Conservation (phyloP, 2,113 vertebrate species). For the Cebus imitator region DNA sequence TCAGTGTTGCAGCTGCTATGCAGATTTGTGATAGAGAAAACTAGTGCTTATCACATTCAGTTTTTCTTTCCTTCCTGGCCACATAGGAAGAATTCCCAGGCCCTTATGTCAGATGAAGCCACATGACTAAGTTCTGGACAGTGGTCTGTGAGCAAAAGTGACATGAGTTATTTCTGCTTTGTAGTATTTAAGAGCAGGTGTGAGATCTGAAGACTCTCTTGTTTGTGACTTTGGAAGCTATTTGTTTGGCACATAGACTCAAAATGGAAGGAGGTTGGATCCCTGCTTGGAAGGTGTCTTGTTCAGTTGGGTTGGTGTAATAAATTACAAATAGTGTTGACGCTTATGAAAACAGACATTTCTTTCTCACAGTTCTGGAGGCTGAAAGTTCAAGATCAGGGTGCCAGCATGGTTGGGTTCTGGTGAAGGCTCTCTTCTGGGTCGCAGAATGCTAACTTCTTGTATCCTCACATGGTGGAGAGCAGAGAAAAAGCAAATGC, state of each 20-base stretch:
- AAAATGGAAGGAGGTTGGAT: not conserved
- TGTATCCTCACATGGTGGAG: not conserved
- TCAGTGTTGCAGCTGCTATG: not conserved
- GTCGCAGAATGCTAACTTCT: not conserved
- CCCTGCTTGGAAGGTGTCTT: not conserved
- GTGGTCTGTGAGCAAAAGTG: not conserved
- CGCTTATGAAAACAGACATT: too few species aligned
- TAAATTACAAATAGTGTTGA: not conserved
- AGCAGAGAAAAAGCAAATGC: not conserved
- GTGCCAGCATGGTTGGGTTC: not conserved
- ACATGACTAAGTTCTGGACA: not conserved
- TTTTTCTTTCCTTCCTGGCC: not conserved
- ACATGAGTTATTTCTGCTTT: not conserved
- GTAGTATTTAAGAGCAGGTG: not conserved
- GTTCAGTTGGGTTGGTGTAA: not conserved
- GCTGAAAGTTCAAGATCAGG: not conserved
- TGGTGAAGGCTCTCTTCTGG: not conserved
- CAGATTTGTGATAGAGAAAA: not conserved
- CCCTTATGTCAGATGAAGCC: not conserved
- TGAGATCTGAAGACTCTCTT: not conserved
- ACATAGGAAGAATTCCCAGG: not conserved
- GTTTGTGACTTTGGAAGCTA: not conserved
- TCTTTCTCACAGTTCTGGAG: not conserved
- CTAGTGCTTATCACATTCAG: not conserved
- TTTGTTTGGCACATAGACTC: not conserved